Percentiles rank a stretch among this genome's conserved stretches.
These are phyloP conservation scores for Patella depressa DNA, from an alignment of 2,888 invertebrate genomes.

Conservation along the genomic window DNA sequence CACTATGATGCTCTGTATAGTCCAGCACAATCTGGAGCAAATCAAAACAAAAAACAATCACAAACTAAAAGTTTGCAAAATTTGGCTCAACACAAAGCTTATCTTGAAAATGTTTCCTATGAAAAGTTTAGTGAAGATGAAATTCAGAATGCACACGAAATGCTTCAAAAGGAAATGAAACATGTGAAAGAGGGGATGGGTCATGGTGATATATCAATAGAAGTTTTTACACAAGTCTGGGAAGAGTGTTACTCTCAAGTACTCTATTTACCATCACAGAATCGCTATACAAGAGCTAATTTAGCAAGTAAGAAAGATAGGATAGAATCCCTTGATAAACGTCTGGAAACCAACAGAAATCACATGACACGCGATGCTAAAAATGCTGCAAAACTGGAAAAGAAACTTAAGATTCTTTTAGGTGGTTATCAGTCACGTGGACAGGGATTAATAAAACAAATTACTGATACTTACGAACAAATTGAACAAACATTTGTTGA, in stretches of 20 bases:
- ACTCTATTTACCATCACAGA: slow-evolving; percentile 91
- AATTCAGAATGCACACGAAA: slow-evolving; percentile 54
- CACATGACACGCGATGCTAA: slow-evolving; percentile 99
- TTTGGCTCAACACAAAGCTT: slow-evolving; percentile 75
- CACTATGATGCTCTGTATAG: slow-evolving; percentile 89
- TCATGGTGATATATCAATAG: slow-evolving; percentile 92
- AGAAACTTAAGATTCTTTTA: slow-evolving; percentile 94
- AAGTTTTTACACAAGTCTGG: slow-evolving; percentile 94
- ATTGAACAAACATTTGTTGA: slow-evolving; percentile 92
- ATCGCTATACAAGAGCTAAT: slow-evolving; percentile 93
- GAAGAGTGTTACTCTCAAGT: slow-evolving; percentile 95
- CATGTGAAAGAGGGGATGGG: slow-evolving; percentile 93
- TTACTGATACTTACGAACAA: slow-evolving; percentile 78
- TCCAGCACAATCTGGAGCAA: slow-evolving; percentile 74
- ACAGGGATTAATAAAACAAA: slow-evolving; percentile 88
- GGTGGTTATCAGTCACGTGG: slow-evolving; percentile 89
- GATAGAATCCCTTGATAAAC: slow-evolving; percentile 91
- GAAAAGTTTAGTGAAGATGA: slow-evolving; percentile 78
- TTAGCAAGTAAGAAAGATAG: slow-evolving; percentile 96
- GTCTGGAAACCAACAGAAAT: slow-evolving; percentile 87
- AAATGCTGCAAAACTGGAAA: slow-evolving; percentile 96
- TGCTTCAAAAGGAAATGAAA: slow-evolving; percentile 81
- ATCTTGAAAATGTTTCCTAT: slow-evolving; percentile 89
- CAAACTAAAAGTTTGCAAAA: slow-evolving; percentile 62
- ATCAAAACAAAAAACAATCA: slow-evolving; percentile 56